Conservation (phyloP, 2,113 vertebrate genomes). For the Lucifuga dentata region DNA sequence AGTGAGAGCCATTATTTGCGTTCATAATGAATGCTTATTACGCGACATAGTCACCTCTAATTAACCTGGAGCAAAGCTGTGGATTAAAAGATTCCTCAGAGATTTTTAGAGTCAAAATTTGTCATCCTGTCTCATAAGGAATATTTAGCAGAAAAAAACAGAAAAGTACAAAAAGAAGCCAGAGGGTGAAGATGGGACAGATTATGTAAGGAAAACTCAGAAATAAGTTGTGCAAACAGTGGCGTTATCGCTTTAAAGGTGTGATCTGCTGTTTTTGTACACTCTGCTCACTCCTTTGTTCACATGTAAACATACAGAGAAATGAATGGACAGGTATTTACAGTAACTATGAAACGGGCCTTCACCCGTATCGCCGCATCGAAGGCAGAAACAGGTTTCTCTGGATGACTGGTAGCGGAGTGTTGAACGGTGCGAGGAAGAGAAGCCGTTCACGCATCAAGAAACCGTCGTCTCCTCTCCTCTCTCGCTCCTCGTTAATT, state of each 20-base stretch:
- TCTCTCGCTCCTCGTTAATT: slow-evolving; percentile 28
- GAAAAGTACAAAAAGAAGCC: no score
- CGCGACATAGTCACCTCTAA: neutral
- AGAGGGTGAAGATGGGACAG: no score
- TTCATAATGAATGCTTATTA: neutral
- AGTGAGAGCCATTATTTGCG: neutral
- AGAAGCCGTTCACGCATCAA: slow-evolving; percentile 25
- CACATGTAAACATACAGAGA: slow-evolving; percentile 8
- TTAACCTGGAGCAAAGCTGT: slow-evolving; percentile 16
- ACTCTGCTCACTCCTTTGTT: neutral
- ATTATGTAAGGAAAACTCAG: no score
- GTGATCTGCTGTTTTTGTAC: no score
- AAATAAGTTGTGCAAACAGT: no score
- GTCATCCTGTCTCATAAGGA: no score
- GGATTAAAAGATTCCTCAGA: neutral
- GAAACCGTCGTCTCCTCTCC: slow-evolving; percentile 21
- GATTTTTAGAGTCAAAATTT: no score
- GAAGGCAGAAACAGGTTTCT: slow-evolving; percentile 44
- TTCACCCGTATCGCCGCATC: slow-evolving; percentile 7
- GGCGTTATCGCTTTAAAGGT: no score
- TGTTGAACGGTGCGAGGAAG: slow-evolving; percentile 18
- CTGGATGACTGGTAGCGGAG: slow-evolving; percentile 18
- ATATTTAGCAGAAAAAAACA: no score
- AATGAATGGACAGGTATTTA: slow-evolving; percentile 1
- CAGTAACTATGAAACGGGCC: neutral